phyloP scores from a whole-genome alignment of 2,113 vertebrate species.

The Sardina pilchardus region DNA sequence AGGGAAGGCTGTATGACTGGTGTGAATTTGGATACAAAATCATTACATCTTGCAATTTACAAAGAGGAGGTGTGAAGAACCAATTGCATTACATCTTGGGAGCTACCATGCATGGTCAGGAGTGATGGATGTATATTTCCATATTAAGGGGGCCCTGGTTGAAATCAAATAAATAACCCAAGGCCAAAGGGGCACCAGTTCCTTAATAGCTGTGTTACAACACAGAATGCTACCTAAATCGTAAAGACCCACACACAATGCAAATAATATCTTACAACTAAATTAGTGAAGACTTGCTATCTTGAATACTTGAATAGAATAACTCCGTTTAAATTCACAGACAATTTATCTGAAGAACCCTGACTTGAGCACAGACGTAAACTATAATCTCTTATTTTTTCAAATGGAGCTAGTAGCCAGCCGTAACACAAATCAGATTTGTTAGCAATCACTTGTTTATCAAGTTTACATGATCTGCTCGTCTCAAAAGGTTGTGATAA shows the following conservation, averaged over 20 bases:
- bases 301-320: no score
- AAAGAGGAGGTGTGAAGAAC: constrained; percentile 67
- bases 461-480: background rate
- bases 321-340: background rate
- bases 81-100: constrained; percentile 69
- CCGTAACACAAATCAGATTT: background rate
- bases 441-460: background rate
- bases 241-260: background rate
- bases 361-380: background rate
- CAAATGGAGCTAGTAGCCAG: background rate
- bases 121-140: constrained; percentile 66
- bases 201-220: background rate
- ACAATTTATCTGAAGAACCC: background rate
- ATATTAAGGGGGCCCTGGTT: constrained; percentile 67
- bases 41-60: constrained; percentile 70
- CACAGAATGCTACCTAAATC: background rate
- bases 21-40: constrained; percentile 71
- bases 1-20: constrained; percentile 47
- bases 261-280: background rate
- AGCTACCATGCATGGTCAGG: constrained; percentile 63
- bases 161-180: constrained; percentile 69
- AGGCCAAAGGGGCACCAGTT: constrained; percentile 51
- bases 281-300: background rate
- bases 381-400: background rate
- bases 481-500: constrained; percentile 1